Conservation (phyloP, 1,140 invertebrate species). For the Asobara japonica region DNA sequence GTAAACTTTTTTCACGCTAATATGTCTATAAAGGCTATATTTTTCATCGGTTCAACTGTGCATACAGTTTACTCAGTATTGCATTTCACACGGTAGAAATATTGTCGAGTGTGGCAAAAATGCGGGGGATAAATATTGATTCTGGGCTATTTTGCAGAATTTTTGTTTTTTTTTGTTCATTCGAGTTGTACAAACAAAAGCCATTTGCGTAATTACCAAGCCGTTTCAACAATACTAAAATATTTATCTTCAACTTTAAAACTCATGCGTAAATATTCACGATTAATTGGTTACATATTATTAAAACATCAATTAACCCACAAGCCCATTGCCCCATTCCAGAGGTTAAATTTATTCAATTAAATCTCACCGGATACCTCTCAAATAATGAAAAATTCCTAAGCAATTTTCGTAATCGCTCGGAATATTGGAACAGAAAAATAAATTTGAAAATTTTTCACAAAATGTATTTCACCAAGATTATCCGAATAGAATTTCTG, state of each 20-base stretch:
- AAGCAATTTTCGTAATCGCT: no score
- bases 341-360: background rate
- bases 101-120: no score
- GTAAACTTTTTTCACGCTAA: background rate
- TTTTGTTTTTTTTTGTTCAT: no score
- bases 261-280: background rate
- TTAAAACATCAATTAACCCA: background rate
- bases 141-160: no score
- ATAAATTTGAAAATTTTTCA: background rate
- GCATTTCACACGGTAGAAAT: no score
- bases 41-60: no score
- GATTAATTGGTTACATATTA: background rate
- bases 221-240: background rate
- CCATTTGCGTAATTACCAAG: background rate
- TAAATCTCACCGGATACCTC: background rate
- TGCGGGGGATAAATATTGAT: no score
- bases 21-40: no score
- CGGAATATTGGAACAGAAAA: no score
- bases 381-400: no score
- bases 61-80: no score
- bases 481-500: constrained; percentile 22
- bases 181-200: no score
- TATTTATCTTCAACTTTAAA: background rate
- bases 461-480: background rate
- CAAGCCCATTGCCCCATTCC: background rate